phyloP scores from a whole-genome alignment of 2,797 vertebrate species.

The Epinephelus awoara region DNA sequence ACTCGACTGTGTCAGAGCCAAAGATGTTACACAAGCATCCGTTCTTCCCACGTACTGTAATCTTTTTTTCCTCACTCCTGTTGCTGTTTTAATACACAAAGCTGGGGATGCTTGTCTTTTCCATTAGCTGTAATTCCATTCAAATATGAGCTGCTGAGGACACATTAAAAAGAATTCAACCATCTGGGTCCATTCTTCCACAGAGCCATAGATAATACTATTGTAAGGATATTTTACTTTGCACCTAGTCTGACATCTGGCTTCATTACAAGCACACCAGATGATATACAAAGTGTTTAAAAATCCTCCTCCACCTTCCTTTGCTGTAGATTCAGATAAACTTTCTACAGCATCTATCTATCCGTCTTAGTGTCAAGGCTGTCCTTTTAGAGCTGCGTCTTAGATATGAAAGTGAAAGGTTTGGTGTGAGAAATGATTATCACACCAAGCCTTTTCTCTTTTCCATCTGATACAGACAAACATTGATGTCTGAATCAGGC shows the following conservation, averaged over 20 bases:
- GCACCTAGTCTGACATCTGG: not conserved
- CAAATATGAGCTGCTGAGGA: not conserved
- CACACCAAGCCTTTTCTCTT: constrained; percentile 8
- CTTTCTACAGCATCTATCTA: not conserved
- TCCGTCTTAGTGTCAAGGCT: constrained; percentile 6
- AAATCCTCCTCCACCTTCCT: not conserved
- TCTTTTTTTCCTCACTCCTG: constrained; percentile 38
- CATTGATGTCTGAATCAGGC: constrained; percentile 34
- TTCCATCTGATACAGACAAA: constrained; percentile 26
- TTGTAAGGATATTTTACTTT: not conserved
- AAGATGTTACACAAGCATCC: constrained; percentile 70
- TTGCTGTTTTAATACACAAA: constrained; percentile 39
- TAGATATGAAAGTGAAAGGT: constrained; percentile 8
- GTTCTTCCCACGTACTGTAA: constrained; percentile 60
- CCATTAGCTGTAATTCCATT: constrained; percentile 46
- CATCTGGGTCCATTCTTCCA: constrained; percentile 15
- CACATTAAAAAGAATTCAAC: constrained; percentile 34
- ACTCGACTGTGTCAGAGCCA: constrained; percentile 60
- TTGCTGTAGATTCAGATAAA: not conserved
- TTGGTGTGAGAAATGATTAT: constrained; percentile 27
- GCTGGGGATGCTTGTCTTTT: constrained; percentile 42
- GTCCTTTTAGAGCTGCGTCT: constrained; percentile 17
- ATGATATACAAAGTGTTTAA: constrained; percentile 3
- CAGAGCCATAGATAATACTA: constrained; percentile 7
- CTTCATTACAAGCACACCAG: not conserved